Evolutionary conservation across 2,888 invertebrate species (phyloP).

Genomic region (Synanthedon vespiformis): DNA sequence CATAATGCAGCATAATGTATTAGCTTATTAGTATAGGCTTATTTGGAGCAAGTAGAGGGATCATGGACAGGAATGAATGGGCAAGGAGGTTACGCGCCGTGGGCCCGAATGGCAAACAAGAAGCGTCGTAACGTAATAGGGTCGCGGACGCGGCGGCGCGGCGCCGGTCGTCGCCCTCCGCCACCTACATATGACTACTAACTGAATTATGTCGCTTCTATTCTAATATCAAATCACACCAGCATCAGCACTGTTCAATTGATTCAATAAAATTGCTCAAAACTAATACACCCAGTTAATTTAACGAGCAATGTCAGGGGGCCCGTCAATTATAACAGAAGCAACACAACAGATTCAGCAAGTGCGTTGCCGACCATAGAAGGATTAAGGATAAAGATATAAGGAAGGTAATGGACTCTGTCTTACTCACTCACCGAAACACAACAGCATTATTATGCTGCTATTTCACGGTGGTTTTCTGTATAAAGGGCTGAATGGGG

Average conservation of each 20-base stretch:
- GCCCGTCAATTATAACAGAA: too few species aligned
- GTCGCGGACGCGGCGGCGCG: slow-evolving; percentile 53
- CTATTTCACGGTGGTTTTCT: too few species aligned
- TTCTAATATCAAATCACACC: background rate
- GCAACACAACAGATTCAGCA: too few species aligned
- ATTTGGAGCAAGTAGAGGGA: slow-evolving; percentile 11
- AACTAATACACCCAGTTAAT: background rate
- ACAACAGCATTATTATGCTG: too few species aligned
- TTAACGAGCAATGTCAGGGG: background rate
- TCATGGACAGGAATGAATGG: slow-evolving; percentile 43
- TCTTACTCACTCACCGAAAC: too few species aligned
- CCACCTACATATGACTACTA: slow-evolving; percentile 6
- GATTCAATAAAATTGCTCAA: too few species aligned
- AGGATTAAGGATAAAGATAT: too few species aligned
- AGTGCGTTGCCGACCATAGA: too few species aligned
- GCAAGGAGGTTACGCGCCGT: slow-evolving; percentile 45
- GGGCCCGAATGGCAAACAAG: slow-evolving; percentile 18
- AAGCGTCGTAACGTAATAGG: slow-evolving; percentile 49
- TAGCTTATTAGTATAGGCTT: background rate
- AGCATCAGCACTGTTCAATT: background rate
- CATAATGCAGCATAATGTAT: too few species aligned
- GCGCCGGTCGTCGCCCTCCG: slow-evolving; percentile 54
- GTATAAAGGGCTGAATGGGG: too few species aligned
- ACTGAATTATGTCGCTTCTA: background rate
- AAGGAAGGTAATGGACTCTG: too few species aligned